Evolutionary conservation across 2,888 invertebrate genomes (phyloP), one percentile per base, ranked within the genome.

Genomic region (Apotomis betuletana): DNA sequence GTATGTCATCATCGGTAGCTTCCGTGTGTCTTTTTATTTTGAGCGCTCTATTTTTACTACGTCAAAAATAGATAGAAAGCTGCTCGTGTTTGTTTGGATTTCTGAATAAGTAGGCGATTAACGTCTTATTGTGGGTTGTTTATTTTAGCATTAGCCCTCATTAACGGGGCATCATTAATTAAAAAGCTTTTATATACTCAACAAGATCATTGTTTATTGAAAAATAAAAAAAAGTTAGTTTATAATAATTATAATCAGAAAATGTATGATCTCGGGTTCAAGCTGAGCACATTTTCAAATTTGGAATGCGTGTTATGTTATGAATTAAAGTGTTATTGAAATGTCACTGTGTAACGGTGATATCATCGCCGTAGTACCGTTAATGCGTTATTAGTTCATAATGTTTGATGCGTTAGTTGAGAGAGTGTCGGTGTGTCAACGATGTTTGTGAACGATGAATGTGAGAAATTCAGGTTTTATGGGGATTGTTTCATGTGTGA

Each of bases 1-100:
- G 72, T 68, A 63, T 72, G 72, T 67, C 72, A 72, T 72, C 72
- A 68, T 72, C 58, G 58, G 58, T 68, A 51, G 58, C 67, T 72
- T 72, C 72, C 72, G 67, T 63, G 59, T 68, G 57, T 67, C 36
- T 67, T 71, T 67, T 68, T 67, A 63, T 72, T 68, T 38, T 15
- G 46, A 46, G 13, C 58, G 58, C 44, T 72, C 67, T 72, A 68
- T 63, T 58, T 68, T 68, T 68, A 68, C 58, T 46, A 13, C 54
- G n/a, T 10, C 52, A 46, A 46, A 41, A 72, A 72, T 72, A 72
- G 72, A 72, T 38, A 27, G 58, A 59, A 44, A 49, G 36, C 51
- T 52, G 3, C 51, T 63, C 67, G 67, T 67, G 65, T 72, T 72
- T 72, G 72, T 72, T 72, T 67, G n/a, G 59, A 52, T 72, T 71